Percentiles rank a stretch among this genome's conserved stretches.
Conservation (phyloP, 2,888 invertebrate genomes). For the Graphium colonna region DNA sequence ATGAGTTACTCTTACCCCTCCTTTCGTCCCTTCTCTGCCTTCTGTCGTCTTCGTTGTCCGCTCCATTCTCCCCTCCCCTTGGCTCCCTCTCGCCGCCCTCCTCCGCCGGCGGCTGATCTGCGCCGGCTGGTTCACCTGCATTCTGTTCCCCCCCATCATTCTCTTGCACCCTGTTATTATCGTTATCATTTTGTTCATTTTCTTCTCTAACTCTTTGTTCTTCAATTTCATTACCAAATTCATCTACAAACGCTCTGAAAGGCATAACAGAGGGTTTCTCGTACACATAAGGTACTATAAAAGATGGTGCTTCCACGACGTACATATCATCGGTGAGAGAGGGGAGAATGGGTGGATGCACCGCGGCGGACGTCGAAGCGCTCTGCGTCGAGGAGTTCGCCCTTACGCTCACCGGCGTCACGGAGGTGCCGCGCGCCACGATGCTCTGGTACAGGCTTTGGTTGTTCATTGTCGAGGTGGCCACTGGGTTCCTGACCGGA, state of each 20-base stretch:
- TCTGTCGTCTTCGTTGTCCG: conserved; percentile 46
- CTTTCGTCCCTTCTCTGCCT: conserved; percentile 51
- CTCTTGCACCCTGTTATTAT: conserved; percentile 51
- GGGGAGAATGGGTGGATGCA: conserved; percentile 85
- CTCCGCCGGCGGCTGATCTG: conserved; percentile 27
- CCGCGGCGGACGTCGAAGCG: conserved; percentile 48
- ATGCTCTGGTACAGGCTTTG: conserved; percentile 83
- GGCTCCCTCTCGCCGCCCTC: neutral
- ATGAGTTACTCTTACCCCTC: conserved; percentile 38
- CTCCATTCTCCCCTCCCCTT: neutral
- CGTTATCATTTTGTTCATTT: conserved; percentile 59
- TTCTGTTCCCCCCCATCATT: conserved; percentile 44
- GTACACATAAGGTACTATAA: conserved; percentile 95
- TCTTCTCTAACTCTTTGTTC: conserved; percentile 80
- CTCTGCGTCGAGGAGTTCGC: conserved; percentile 46
- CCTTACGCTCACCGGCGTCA: conserved; percentile 56
- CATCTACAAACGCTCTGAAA: conserved; percentile 85
- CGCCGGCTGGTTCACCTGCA: conserved; percentile 33
- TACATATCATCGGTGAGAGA: conserved; percentile 95
- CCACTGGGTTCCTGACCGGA: conserved; percentile 43
- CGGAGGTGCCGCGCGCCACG: conserved; percentile 61
- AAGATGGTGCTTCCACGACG: conserved; percentile 94
- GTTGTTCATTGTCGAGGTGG: conserved; percentile 76
- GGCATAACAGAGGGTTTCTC: conserved; percentile 92
- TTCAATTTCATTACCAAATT: conserved; percentile 82